Base-by-base conservation (phyloP, 2,113 vertebrate species). In the Lophotis ruficrista region DNA sequence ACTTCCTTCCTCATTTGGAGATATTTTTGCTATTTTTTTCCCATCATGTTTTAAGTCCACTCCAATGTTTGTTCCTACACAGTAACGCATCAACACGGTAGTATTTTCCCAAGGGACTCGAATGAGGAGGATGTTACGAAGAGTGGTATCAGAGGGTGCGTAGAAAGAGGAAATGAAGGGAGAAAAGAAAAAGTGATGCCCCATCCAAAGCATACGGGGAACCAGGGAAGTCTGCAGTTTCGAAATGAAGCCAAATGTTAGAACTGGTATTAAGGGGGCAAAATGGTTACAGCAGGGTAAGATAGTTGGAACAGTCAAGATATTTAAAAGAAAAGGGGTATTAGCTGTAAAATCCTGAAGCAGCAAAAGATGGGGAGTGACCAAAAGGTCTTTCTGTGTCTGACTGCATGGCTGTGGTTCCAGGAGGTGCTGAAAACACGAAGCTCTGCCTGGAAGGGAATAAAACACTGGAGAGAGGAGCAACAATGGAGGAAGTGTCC, bases 401-500 rank as follows among this genome's bases (percentile, higher is more conserved):
- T 80, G 56, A 87, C 79, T 85, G 87, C 83, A 65, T 0, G 56
- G 68, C 62, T 95, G 78, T 89, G 30, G 27, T 88, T 94, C 66
- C 86, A 97, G 94, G 72, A 81, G 71, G 35, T 66, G 54, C 54
- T 87, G 96, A 84, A 94, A 96, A 89, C 82, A 60, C 19, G 87
- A 97, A 75, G 77, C 90, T 96, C 72, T 95, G 95, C 80, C 92
- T 84, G 91, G 94, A 96, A 64, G 92, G 94, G 71, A 93, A 96
- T 35, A 95, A 72, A 90, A 94, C 90, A 14, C 4, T 96, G 92
- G 95, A 93, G 25, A 96, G 95, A 95, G 97, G 97, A 91, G 92
- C 89, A 54, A 97, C 89, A 27, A 96, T 96, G 95, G 95, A 96
- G 81, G 96, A 97, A 70, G 92, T 97, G 83, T 93, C 94, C 0